These are phyloP conservation scores for Morone chrysops DNA, from an alignment of 2,113 vertebrate genomes.

Conservation along the genomic window DNA sequence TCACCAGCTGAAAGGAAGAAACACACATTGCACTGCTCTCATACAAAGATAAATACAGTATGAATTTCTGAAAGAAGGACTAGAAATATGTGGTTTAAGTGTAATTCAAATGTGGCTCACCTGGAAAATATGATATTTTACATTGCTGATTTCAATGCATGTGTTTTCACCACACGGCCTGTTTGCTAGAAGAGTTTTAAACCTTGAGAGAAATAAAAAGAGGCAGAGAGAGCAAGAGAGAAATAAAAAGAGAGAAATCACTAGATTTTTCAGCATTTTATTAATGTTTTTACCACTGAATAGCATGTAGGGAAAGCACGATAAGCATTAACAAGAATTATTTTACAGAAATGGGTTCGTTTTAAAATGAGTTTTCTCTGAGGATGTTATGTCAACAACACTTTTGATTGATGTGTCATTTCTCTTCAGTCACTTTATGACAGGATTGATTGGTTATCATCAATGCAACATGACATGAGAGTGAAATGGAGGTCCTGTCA, in stretches of 20 bases:
- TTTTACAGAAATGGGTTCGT: background rate
- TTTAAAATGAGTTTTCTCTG: background rate
- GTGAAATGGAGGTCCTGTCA: conserved; percentile 8
- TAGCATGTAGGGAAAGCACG: background rate
- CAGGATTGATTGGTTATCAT: conserved; percentile 9
- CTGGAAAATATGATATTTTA: conserved; percentile 98
- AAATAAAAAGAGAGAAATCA: conserved; percentile 3
- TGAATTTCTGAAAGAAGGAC: background rate
- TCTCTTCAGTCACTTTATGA: conserved; percentile 12
- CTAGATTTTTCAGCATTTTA: too few relatives aligned
- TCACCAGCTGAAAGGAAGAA: conserved; percentile 90
- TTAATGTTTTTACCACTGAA: conserved; percentile 4
- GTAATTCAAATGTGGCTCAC: conserved; percentile 69
- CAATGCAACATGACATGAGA: conserved; percentile 8
- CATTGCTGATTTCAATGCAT: conserved; percentile 98
- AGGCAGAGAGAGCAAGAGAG: background rate
- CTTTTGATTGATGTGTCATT: conserved; percentile 10
- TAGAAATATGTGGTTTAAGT: background rate
- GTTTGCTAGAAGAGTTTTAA: conserved; percentile 95
- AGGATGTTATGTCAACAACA: background rate
- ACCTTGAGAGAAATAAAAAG: conserved; percentile 79
- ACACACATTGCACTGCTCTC: background rate
- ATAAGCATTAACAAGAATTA: background rate
- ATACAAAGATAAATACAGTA: background rate
- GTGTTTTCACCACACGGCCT: conserved; percentile 93